Percentiles rank a stretch among this genome's conserved stretches.
These are phyloP conservation scores for Ceratitis capitata DNA, from an alignment of 1,140 invertebrate genomes.

Conservation along the genomic window DNA sequence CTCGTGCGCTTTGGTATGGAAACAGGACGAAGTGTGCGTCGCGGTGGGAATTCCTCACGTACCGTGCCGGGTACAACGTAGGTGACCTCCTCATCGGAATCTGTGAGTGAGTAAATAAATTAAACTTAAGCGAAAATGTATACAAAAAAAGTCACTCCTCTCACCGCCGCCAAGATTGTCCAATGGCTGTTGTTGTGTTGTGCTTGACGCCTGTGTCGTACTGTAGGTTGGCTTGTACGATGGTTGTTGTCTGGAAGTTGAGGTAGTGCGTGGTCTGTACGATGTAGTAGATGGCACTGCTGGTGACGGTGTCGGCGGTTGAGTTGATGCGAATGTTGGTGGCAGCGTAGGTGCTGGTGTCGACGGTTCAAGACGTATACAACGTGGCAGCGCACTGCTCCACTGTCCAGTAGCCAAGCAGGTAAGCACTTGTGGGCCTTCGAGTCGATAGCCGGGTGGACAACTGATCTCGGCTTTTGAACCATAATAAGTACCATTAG, in stretches of 20 bases:
- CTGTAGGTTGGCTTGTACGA: slow-evolving; percentile 48
- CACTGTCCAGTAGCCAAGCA: slow-evolving; percentile 83
- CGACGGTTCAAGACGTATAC: slow-evolving; percentile 71
- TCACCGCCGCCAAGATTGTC: slow-evolving; percentile 62
- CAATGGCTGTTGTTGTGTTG: slow-evolving; percentile 52
- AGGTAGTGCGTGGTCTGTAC: slow-evolving; percentile 46
- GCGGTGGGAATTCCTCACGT: slow-evolving; percentile 62
- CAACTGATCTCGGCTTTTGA: slow-evolving; percentile 82
- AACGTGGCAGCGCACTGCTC: slow-evolving; percentile 78
- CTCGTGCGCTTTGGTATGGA: slow-evolving; percentile 58
- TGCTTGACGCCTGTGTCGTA: slow-evolving; percentile 49
- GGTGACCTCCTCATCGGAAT: slow-evolving; percentile 62
- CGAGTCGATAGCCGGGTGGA: slow-evolving; percentile 74
- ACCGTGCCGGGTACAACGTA: slow-evolving; percentile 61
- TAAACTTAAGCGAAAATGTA: background rate
- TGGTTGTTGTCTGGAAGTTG: slow-evolving; percentile 50
- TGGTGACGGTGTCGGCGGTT: slow-evolving; percentile 56
- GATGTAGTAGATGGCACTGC: slow-evolving; percentile 46
- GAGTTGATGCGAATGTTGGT: slow-evolving; percentile 50
- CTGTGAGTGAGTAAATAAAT: slow-evolving; percentile 39
- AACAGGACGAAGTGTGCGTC: slow-evolving; percentile 57
- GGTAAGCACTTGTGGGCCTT: slow-evolving; percentile 74
- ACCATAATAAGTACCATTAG: slow-evolving; percentile 75
- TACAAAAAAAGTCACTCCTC: slow-evolving; percentile 6
- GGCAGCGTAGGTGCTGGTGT: slow-evolving; percentile 52